These are phyloP conservation scores for Platysteira castanea DNA, from an alignment of 2,113 vertebrate genomes.

Conservation along the genomic window DNA sequence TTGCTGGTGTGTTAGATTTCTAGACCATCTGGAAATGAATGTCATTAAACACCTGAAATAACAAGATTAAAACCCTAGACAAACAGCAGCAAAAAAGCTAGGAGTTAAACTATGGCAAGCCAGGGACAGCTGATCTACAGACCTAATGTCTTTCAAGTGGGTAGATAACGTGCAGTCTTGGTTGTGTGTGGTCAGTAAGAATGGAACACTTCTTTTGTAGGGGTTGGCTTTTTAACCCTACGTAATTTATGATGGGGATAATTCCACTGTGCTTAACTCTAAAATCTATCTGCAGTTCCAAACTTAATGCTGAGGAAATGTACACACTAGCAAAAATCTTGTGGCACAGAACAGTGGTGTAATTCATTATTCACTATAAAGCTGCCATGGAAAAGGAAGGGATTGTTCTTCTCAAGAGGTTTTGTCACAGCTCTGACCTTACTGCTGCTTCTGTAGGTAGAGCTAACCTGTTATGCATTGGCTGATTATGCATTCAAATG, in stretches of 20 bases:
- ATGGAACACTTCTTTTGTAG: background rate
- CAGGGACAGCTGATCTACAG: background rate
- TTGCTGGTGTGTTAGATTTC: background rate
- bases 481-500: background rate
- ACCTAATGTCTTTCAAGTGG: background rate
- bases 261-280: background rate
- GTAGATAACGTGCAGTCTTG: background rate
- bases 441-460: background rate
- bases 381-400: background rate
- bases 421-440: background rate
- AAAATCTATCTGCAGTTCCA: background rate
- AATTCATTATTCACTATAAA: background rate
- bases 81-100: background rate
- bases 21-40: background rate
- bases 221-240: background rate
- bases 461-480: background rate
- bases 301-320: background rate
- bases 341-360: background rate
- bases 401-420: background rate
- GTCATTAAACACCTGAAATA: background rate
- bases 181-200: background rate
- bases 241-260: background rate
- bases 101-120: background rate
- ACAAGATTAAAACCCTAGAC: background rate
- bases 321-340: background rate